Evolutionary conservation across 2,113 vertebrate genomes (phyloP), one percentile per base, ranked within the genome.

Genomic region (Channa maculata): DNA sequence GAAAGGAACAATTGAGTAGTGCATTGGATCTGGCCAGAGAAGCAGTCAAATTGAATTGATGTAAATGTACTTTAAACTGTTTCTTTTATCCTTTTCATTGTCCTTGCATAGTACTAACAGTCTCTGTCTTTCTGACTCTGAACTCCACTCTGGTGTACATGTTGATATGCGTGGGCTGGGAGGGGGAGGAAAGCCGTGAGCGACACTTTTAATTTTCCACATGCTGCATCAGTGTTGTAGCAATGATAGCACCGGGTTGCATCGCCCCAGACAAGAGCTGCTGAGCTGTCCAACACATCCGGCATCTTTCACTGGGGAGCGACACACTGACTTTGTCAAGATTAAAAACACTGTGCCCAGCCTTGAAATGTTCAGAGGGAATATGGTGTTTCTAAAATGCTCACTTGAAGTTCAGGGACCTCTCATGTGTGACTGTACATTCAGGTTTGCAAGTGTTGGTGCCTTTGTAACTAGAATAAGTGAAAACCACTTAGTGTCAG

Each of bases 131-230:
- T 12, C 7, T 8, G 55, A 66, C 58, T 54, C 54, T 2, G 8
- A 46, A 34, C 65, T 52, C 38, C 69, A 67, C 66, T 59, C 55
- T 13, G 5, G 68, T 7, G 34, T 49, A 41, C 71, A 50, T 70
- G 71, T 61, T 24, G 24, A 41, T 44, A 63, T 71, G 74, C 64
- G 61, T 62, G 33, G 68, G 65, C 33, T 72, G 77, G 3, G 13
- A 63, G 58, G 58, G 5, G 48, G 60, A 70, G 58, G 70, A 63
- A 78, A 79, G 71, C 78, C 61, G 62, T 91, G 87, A 90, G 85
- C 58, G 85, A 90, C 83, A 89, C 82, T 90, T 92, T 87, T 88
- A 87, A 92, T 93, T 92, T 91, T 90, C 88, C 86, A 87, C 80
- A 87, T 51, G 58, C 83, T 90, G 86, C 87, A 83, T 91, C 88